Evolutionary conservation across 1,140 invertebrate genomes (phyloP).

Genomic region (Drosophila carrolli): DNA sequence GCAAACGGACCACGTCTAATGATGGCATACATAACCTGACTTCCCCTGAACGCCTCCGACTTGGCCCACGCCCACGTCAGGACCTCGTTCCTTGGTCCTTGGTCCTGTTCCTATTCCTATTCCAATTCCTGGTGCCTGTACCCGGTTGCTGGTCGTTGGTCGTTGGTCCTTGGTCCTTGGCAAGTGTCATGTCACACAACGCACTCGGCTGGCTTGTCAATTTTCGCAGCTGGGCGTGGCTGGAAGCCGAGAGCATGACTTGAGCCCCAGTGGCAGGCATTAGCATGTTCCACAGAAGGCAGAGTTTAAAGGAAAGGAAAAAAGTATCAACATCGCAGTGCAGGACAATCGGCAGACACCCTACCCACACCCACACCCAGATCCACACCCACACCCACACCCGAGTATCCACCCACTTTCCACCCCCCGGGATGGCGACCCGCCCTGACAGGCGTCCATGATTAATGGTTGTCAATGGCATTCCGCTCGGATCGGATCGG

Average conservation of each 20-base stretch:
- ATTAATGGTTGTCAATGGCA: constrained; percentile 84
- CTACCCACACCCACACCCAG: not conserved
- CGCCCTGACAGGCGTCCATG: constrained; percentile 83
- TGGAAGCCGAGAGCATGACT: constrained; percentile 64
- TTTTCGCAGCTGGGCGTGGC: constrained; percentile 80
- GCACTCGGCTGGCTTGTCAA: constrained; percentile 77
- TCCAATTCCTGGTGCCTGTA: constrained; percentile 12
- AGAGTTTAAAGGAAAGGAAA: constrained; percentile 51
- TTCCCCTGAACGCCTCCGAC: constrained; percentile 23
- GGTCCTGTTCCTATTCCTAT: constrained; percentile 28
- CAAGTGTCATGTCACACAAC: constrained; percentile 80
- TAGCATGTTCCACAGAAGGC: constrained; percentile 70
- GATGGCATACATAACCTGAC: constrained; percentile 78
- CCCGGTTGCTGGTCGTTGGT: not conserved
- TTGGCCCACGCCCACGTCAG: constrained; percentile 33
- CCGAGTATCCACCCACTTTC: constrained; percentile 21
- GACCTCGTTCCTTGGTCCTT: constrained; percentile 18
- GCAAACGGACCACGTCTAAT: constrained; percentile 81
- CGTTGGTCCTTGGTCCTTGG: constrained; percentile 41
- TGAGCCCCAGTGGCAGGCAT: constrained; percentile 74
- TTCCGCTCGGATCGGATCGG: constrained; percentile 50
- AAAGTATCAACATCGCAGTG: constrained; percentile 58
- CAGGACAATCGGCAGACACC: constrained; percentile 63
- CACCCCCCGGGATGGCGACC: constrained; percentile 40
- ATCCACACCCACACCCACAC: not conserved